Base-by-base conservation (phyloP, 1,140 invertebrate genomes). In the Anthonomus grandis region DNA sequence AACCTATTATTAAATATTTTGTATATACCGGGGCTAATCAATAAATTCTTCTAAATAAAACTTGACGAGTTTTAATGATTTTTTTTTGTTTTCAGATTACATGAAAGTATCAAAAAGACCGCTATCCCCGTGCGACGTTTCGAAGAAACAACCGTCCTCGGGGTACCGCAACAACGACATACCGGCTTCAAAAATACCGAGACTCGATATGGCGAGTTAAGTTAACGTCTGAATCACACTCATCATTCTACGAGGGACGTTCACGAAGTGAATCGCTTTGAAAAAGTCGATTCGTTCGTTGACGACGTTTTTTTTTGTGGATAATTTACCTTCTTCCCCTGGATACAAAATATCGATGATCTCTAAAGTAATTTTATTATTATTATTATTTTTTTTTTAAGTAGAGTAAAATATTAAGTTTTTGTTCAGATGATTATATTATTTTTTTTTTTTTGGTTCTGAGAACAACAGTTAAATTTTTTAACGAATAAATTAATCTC, bases 341-440 rank as follows among this genome's bases (percentile, higher is more conserved):
- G 37, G 54, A 56, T 62, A 58, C 59, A 61, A 62, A 48, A 54
- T 49, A 34, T 54, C 54, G 24, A 57, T 53, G 55, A 58, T 58
- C 48, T 50, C 47, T 24, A 48, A 51, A 51, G 41, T 36, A 51
- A 50, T 31, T 48, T 50, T 55, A 55, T 55, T 55, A n/a, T 46
- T 55, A 55, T 55, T 55, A 52, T 41, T 47, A 51, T 55, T 55
- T 53, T 52, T 52, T 55, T 53, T 53, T 34, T 37, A 34, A 24
- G 31, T 17, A 49, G 47, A 55, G 52, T 55, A 55, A 34, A 45
- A 45, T 55, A 55, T 55, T 55, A 55, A 46, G 52, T 55, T 55
- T 53, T 53, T 55, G 52, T 55, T 55, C 42, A 46, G 46, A 46
- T 38, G 36, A 53, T 53, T 53, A 53, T n/a, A n/a, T 53, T 53